phyloP scores from a whole-genome alignment of 1,140 invertebrate species.

The Hesperophylax magnus region DNA sequence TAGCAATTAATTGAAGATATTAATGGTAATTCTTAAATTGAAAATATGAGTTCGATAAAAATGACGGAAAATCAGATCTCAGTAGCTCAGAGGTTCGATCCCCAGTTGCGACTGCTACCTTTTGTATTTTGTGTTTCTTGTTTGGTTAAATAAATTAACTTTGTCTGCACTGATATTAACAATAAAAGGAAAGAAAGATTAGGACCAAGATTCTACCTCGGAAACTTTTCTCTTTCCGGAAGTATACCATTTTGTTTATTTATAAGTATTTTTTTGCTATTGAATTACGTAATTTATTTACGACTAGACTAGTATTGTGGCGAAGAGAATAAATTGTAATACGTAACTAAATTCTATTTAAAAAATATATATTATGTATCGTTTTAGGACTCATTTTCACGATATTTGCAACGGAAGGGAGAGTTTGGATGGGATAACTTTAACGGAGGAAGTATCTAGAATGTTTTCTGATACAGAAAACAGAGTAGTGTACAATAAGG shows the following conservation, averaged over 20 bases:
- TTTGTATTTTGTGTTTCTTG: no score
- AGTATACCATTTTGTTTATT: no score
- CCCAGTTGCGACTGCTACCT: neutral
- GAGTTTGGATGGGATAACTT: slow-evolving; percentile 70
- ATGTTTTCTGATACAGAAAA: slow-evolving; percentile 75
- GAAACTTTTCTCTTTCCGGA: neutral
- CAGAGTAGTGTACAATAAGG: slow-evolving; percentile 81
- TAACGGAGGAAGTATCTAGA: slow-evolving; percentile 84
- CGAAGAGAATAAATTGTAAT: no score
- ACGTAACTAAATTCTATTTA: neutral
- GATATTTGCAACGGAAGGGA: slow-evolving; percentile 76
- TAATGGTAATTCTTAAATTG: neutral
- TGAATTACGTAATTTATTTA: no score
- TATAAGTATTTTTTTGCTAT: no score
- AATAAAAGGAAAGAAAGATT: no score
- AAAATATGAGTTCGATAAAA: neutral
- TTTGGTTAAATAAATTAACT: no score
- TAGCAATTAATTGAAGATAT: neutral
- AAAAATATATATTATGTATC: neutral
- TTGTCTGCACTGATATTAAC: no score
- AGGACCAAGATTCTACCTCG: no score
- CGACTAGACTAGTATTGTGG: no score
- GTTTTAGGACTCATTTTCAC: slow-evolving; percentile 74
- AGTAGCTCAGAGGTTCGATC: neutral
- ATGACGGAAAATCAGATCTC: neutral